These are phyloP conservation scores for Scophthalmus maximus DNA, from an alignment of 2,113 vertebrate species.

Conservation along the genomic window DNA sequence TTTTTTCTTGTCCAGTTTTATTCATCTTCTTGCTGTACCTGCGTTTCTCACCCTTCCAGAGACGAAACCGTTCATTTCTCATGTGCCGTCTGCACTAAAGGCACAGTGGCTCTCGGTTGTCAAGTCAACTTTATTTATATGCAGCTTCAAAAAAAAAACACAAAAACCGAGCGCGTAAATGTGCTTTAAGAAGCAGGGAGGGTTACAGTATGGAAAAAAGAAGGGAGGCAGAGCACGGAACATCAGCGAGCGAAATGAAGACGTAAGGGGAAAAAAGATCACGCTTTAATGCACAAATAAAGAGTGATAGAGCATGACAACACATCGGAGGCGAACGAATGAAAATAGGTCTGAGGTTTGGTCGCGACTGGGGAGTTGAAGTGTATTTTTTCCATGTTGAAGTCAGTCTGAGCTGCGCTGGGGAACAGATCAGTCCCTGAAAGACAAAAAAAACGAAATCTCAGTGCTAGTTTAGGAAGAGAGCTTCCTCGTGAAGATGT, in stretches of 20 bases:
- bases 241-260: slow-evolving; percentile 35
- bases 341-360: slow-evolving; percentile 72
- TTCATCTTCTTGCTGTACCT: slow-evolving; percentile 34
- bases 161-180: slow-evolving; percentile 5
- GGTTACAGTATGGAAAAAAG: slow-evolving; percentile 51
- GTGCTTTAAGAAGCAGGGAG: not conserved
- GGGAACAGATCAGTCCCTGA: slow-evolving; percentile 59
- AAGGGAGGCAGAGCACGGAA: slow-evolving; percentile 34
- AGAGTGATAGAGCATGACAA: slow-evolving; percentile 68
- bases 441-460: not conserved
- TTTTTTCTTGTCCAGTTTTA: slow-evolving; percentile 9
- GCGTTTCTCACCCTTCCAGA: not conserved
- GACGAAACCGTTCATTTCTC: not conserved
- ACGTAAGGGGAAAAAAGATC: slow-evolving; percentile 53
- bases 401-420: slow-evolving; percentile 36
- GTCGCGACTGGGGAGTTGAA: slow-evolving; percentile 29
- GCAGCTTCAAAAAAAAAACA: slow-evolving; percentile 16
- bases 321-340: slow-evolving; percentile 44
- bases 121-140: slow-evolving; percentile 24
- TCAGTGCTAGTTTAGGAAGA: not conserved
- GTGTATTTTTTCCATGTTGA: slow-evolving; percentile 54
- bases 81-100: not conserved
- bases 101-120: not conserved
- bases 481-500: not conserved
- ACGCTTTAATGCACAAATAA: slow-evolving; percentile 59